Evolutionary conservation across 2,113 vertebrate species (phyloP).

Genomic region (Coptodon rendalli): DNA sequence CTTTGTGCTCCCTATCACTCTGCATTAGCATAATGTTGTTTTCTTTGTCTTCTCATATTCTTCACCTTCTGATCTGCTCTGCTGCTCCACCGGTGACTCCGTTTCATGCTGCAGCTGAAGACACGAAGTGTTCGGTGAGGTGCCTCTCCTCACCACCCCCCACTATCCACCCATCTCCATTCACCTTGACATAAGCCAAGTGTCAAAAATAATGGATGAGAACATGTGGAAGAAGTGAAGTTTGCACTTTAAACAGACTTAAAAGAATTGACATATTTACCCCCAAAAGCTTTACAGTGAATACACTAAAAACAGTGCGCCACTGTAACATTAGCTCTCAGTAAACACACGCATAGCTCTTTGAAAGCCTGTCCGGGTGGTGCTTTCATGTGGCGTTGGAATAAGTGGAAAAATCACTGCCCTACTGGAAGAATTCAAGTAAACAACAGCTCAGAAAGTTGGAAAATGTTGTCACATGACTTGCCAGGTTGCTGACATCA

Average conservation of each 20-base stretch:
- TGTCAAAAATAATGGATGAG: background rate
- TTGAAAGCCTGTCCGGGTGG: background rate
- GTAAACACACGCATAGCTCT: background rate
- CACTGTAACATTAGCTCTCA: background rate
- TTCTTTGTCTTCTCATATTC: conserved; percentile 17
- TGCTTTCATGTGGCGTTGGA: background rate
- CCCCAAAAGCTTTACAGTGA: background rate
- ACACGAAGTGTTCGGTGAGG: background rate
- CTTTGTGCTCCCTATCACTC: background rate
- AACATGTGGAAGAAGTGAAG: background rate
- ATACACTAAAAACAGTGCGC: background rate
- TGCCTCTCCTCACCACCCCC: background rate
- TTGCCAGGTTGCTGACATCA: background rate
- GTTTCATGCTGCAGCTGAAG: conserved; percentile 2
- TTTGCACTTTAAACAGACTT: background rate
- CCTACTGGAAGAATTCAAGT: background rate
- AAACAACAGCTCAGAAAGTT: background rate
- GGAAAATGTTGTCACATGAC: background rate
- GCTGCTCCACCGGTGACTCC: background rate
- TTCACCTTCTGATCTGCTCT: background rate
- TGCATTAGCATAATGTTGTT: conserved; percentile 28
- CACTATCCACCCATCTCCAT: background rate
- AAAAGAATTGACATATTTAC: background rate
- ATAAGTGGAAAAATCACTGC: background rate
- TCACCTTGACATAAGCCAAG: background rate